Percentiles rank a stretch among this genome's conserved stretches.
These are phyloP conservation scores for Eumaeus atala DNA, from an alignment of 1,140 invertebrate species.

Conservation along the genomic window DNA sequence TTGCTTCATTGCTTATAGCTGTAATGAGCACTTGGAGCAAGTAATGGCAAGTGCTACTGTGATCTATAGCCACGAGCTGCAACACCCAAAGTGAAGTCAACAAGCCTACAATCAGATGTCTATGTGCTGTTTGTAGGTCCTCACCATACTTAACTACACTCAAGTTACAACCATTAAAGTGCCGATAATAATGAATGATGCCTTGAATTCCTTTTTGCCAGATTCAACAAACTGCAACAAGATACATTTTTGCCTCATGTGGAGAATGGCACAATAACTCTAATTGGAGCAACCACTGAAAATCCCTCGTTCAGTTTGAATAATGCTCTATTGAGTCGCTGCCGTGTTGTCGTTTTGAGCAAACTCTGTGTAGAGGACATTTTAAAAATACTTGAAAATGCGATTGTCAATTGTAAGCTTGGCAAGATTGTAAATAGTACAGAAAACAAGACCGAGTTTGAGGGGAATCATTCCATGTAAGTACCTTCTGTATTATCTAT, in stretches of 20 bases:
- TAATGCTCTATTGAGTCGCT: conserved; percentile 85
- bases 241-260: conserved; percentile 88
- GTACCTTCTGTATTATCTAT: conserved; percentile 25
- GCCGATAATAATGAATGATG: too few species aligned
- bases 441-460: conserved; percentile 19
- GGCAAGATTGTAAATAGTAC: conserved; percentile 33
- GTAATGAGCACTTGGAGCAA: too few species aligned
- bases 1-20: too few species aligned
- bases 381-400: conserved; percentile 77
- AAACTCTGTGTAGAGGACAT: conserved; percentile 79
- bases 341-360: conserved; percentile 83
- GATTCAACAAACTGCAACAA: conserved; percentile 89
- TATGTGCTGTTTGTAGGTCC: too few species aligned
- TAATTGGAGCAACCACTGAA: conserved; percentile 91
- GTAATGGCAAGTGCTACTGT: too few species aligned
- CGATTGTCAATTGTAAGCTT: conserved; percentile 61
- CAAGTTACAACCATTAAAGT: too few species aligned
- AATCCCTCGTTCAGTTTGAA: conserved; percentile 92
- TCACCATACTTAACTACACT: too few species aligned
- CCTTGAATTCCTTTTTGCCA: conserved; percentile 26
- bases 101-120: too few species aligned
- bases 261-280: conserved; percentile 85
- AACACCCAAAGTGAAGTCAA: too few species aligned
- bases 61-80: too few species aligned
- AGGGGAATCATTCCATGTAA: conserved; percentile 19